Evolutionary conservation across 2,888 invertebrate species (phyloP).

Genomic region (Scelioninae gen. 1): DNA sequence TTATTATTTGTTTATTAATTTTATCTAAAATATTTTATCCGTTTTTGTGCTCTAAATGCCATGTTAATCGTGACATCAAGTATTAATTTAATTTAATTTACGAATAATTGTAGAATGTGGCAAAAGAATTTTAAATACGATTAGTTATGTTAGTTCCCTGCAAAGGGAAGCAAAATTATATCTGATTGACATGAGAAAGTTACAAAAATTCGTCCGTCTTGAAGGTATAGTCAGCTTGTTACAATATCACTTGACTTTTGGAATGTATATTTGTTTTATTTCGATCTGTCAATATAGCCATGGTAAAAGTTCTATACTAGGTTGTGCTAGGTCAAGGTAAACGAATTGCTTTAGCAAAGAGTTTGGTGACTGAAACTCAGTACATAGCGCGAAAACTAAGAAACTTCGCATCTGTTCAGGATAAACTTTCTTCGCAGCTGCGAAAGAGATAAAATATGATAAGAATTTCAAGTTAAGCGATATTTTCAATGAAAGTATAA

Average conservation of each 20-base stretch:
- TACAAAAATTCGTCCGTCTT: conserved; percentile 8
- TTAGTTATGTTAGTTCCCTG: background rate
- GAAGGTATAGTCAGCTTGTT: background rate
- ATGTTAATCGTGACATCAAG: background rate
- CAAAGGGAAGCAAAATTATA: background rate
- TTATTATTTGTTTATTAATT: too few species aligned
- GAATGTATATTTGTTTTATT: conserved; percentile 55
- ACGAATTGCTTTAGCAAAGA: conserved; percentile 63
- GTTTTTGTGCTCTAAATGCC: too few species aligned
- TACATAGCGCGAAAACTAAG: conserved; percentile 37
- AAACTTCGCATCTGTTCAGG: conserved; percentile 58
- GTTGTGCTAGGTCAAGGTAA: conserved; percentile 67
- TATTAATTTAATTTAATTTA: background rate
- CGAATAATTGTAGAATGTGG: background rate
- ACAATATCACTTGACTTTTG: conserved; percentile 39
- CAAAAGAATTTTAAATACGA: background rate
- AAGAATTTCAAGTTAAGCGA: conserved; percentile 41
- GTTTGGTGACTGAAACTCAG: conserved; percentile 64
- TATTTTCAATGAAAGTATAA: conserved; percentile 2
- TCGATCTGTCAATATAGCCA: conserved; percentile 54
- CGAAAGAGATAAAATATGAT: conserved; percentile 43
- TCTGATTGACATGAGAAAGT: background rate
- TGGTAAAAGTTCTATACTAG: conserved; percentile 47
- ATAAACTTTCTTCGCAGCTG: conserved; percentile 55
- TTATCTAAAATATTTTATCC: too few species aligned